Conservation (phyloP, 2,113 vertebrate genomes). For the Channa maculata region DNA sequence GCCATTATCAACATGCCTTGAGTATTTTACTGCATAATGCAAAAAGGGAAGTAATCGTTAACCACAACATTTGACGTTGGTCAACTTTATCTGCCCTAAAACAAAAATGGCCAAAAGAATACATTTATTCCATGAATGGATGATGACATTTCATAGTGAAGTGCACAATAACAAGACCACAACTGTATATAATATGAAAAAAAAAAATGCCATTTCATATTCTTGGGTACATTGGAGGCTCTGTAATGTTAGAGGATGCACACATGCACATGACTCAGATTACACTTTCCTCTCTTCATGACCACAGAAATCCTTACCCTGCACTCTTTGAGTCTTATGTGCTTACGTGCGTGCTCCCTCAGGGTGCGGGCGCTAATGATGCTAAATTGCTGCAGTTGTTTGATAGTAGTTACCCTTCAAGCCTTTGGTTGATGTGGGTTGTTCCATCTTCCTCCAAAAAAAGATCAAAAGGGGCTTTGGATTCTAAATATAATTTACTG, state of each 20-base stretch:
- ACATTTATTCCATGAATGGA: too few relatives aligned
- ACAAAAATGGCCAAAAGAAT: too few relatives aligned
- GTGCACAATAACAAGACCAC: too few relatives aligned
- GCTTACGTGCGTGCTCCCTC: slow-evolving; percentile 3
- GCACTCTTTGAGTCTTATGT: not conserved
- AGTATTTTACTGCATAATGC: too few relatives aligned
- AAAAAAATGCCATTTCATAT: too few relatives aligned
- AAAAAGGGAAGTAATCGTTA: too few relatives aligned
- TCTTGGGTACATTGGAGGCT: too few relatives aligned
- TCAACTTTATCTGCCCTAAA: too few relatives aligned
- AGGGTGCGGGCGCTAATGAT: slow-evolving; percentile 15
- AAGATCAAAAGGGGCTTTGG: not conserved
- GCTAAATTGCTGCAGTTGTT: not conserved
- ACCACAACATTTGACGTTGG: too few relatives aligned
- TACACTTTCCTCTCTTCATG: not conserved
- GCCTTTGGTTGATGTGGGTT: not conserved
- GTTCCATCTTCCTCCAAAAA: not conserved
- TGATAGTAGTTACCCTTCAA: slow-evolving; percentile 13
- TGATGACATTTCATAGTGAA: too few relatives aligned
- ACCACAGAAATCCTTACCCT: not conserved
- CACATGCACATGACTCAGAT: not conserved
- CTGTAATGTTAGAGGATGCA: not conserved
- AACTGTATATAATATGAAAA: too few relatives aligned
- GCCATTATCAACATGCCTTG: too few relatives aligned
- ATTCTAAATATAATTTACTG: not conserved